phyloP scores from a whole-genome alignment of 2,888 invertebrate genomes.

The Acleris sparsana region DNA sequence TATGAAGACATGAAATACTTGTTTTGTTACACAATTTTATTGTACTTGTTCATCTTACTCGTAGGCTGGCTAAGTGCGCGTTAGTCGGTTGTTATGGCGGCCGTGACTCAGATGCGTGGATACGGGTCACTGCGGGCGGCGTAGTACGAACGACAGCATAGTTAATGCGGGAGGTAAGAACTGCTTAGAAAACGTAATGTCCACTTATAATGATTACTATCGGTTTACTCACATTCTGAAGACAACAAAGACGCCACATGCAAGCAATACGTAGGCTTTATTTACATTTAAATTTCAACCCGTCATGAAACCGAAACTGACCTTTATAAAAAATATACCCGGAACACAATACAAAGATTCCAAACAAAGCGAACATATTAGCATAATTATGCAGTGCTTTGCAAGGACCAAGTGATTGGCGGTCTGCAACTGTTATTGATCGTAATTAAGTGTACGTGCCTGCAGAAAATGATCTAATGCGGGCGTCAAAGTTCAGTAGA shows the following conservation, averaged over 20 bases:
- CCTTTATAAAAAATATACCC: neutral
- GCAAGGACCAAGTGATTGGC: conserved; percentile 34
- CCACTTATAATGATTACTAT: no score
- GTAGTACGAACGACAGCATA: conserved; percentile 20
- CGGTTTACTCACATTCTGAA: no score
- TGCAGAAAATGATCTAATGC: neutral
- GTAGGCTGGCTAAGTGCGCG: conserved; percentile 1
- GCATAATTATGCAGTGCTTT: conserved; percentile 28
- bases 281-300: neutral
- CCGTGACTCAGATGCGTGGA: conserved; percentile 63
- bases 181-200: neutral
- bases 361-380: conserved; percentile 19
- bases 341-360: conserved; percentile 6
- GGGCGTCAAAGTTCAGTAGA: conserved; percentile 13
- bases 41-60: neutral
- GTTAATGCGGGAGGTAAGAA: conserved; percentile 1
- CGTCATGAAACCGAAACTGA: no score
- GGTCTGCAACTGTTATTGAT: conserved; percentile 27
- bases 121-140: conserved; percentile 58
- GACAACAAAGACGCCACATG: no score
- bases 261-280: no score
- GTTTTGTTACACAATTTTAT: conserved; percentile 1
- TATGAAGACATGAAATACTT: neutral
- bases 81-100: conserved; percentile 36
- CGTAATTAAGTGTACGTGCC: conserved; percentile 15